Base-by-base conservation (phyloP, 2,888 invertebrate genomes). In the Drosophila birchii region DNA sequence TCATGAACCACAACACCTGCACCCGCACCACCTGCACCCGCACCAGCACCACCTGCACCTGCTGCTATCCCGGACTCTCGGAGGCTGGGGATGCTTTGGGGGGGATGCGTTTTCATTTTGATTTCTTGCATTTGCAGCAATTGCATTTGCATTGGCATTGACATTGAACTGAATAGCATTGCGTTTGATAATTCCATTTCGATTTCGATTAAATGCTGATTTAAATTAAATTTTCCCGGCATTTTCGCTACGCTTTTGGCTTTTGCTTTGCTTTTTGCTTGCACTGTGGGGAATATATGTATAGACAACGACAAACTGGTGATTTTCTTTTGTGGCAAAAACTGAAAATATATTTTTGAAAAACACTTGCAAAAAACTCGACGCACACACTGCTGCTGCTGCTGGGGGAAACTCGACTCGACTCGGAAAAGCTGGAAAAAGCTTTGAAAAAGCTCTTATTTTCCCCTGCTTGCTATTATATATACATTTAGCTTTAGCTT, bases 311-410 rank as follows among this genome's bases (percentile, higher is more conserved):
- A 79, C 73, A 82, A 81, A 81, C 78, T 68, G 41, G 69, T 75
- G 73, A 72, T 85, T 82, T 88, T 85, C 80, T 88, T 88, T 80
- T 81, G 78, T 78, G 68, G 79, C 73, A 75, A 80, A 78, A 80
- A 89, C 77, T 73, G 78, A 87, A 86, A 87, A 87, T 81, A 77
- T 86, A 79, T 86, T 81, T 70, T 79, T 75, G 89, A 89, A 86
- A 87, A 87, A 90, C 89, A 87, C 87, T 87, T 90, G 69, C 55
- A 86, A 88, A 86, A 87, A 88, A 86, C 86, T 87, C 86, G 86
- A 76, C 84, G 81, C 84, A 75, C 88, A 80, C 90, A 86, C 90
- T 76, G 78, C 90, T 78, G 78, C 90, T 76, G 78, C 90, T 78
- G 78, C 70, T 32, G 20, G 20, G 26, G 26, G 26, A 26, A 18